Percentiles rank a stretch among this genome's conserved stretches.
These are phyloP conservation scores for Mesembrinibis cayennensis DNA, from an alignment of 2,113 vertebrate genomes.

Conservation along the genomic window DNA sequence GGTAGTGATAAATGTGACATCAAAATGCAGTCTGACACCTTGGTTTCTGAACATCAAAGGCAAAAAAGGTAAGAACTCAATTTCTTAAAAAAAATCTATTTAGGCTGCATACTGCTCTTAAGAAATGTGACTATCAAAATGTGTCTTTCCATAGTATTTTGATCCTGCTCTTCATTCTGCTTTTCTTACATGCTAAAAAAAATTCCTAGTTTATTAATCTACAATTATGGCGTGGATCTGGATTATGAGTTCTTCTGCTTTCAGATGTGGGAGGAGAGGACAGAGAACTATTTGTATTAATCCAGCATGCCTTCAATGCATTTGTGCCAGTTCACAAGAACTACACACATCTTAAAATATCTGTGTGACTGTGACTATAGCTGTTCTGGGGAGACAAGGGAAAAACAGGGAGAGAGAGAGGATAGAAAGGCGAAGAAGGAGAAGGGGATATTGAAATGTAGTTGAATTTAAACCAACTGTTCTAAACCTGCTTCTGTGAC, in stretches of 20 bases:
- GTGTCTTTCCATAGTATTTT: background rate
- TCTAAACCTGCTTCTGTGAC: background rate
- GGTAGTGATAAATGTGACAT: background rate
- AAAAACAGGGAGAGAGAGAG: background rate
- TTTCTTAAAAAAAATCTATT: background rate
- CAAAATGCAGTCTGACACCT: background rate
- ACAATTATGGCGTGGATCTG: background rate
- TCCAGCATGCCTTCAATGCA: background rate
- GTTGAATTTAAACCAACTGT: background rate
- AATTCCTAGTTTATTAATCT: background rate
- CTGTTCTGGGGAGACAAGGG: background rate
- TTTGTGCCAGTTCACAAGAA: background rate
- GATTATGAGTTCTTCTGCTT: background rate
- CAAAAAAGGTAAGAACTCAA: conserved; percentile 48
- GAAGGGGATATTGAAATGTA: background rate
- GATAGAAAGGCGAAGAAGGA: background rate
- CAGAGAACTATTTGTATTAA: background rate
- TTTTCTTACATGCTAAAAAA: background rate
- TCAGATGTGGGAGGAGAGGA: background rate
- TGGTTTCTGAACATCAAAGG: background rate
- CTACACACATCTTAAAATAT: background rate
- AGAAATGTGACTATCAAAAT: background rate
- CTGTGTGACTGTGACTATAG: background rate
- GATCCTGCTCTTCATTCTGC: background rate
- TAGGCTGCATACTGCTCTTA: background rate